phyloP scores from a whole-genome alignment of 2,888 invertebrate species.

The Hedychridium roseum region DNA sequence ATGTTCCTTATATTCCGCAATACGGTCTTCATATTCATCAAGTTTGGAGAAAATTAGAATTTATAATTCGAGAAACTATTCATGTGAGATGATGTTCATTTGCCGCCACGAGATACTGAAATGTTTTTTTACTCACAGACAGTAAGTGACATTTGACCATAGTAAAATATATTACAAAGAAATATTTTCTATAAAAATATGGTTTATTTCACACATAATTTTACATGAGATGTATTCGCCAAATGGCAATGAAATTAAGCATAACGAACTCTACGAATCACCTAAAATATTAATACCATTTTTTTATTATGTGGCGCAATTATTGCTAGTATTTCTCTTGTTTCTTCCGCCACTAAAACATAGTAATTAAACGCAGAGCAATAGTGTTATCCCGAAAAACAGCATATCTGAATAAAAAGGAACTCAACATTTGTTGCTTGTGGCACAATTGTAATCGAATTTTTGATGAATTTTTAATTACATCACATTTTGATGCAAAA shows the following conservation, averaged over 20 bases:
- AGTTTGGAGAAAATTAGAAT: too few relatives aligned
- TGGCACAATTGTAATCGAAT: not conserved
- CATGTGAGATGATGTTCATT: too few relatives aligned
- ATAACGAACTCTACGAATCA: conserved; percentile 9
- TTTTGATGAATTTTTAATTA: not conserved
- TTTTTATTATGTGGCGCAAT: not conserved
- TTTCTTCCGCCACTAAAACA: too few relatives aligned
- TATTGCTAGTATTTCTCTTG: too few relatives aligned
- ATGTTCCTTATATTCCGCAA: too few relatives aligned
- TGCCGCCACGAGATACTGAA: too few relatives aligned
- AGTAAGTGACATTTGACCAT: too few relatives aligned
- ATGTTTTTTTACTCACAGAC: too few relatives aligned
- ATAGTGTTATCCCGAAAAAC: not conserved
- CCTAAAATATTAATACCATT: not conserved
- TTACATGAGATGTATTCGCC: conserved; percentile 29
- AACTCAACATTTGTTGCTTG: not conserved
- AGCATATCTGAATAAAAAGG: not conserved
- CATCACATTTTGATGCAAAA: not conserved
- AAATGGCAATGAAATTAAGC: conserved; percentile 25
- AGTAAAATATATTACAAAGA: too few relatives aligned
- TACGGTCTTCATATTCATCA: too few relatives aligned
- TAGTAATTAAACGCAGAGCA: too few relatives aligned
- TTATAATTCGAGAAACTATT: too few relatives aligned
- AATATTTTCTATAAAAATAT: conserved; percentile 43
- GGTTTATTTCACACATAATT: conserved; percentile 38